Percentiles rank a stretch among this genome's conserved stretches.
These are phyloP conservation scores for Zootermopsis nevadensis DNA, from an alignment of 2,888 invertebrate genomes.

Conservation along the genomic window DNA sequence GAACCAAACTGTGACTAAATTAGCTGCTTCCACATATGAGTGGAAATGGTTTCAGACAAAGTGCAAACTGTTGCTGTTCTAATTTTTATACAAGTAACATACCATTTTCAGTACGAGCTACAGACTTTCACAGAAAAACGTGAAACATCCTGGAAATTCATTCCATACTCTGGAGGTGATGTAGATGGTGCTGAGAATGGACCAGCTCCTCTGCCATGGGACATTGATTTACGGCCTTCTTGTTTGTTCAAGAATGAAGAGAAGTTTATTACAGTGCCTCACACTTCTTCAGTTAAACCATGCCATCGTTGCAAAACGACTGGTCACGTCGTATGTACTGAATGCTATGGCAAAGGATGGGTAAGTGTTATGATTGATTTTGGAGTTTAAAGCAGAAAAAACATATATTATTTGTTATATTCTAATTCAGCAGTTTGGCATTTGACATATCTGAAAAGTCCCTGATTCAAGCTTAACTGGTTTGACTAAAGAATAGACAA, in stretches of 20 bases:
- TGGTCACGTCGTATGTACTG: conserved; percentile 60
- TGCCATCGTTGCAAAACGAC: conserved; percentile 63
- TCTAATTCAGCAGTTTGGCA: too few species aligned
- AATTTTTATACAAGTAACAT: too few species aligned
- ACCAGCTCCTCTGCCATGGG: conserved; percentile 64
- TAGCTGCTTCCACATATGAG: too few species aligned
- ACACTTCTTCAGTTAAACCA: conserved; percentile 64
- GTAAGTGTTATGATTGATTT: conserved; percentile 55
- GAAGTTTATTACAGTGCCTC: conserved; percentile 65
- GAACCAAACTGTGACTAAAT: too few species aligned
- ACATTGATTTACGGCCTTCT: conserved; percentile 61
- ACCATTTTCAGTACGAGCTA: conserved; percentile 63
- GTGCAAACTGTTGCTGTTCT: too few species aligned
- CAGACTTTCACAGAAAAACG: conserved; percentile 67
- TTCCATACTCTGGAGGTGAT: conserved; percentile 63
- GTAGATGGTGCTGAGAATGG: conserved; percentile 61
- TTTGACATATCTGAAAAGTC: too few species aligned
- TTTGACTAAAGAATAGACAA: too few species aligned
- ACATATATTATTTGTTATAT: too few species aligned
- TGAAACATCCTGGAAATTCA: conserved; percentile 65
- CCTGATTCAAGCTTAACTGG: too few species aligned
- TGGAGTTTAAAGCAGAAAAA: too few species aligned
- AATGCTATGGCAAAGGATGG: conserved; percentile 64
- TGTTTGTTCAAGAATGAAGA: conserved; percentile 62
- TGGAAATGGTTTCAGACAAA: too few species aligned